Evolutionary conservation across 2,797 vertebrate genomes (phyloP).

Genomic region (Tragopan temminckii): DNA sequence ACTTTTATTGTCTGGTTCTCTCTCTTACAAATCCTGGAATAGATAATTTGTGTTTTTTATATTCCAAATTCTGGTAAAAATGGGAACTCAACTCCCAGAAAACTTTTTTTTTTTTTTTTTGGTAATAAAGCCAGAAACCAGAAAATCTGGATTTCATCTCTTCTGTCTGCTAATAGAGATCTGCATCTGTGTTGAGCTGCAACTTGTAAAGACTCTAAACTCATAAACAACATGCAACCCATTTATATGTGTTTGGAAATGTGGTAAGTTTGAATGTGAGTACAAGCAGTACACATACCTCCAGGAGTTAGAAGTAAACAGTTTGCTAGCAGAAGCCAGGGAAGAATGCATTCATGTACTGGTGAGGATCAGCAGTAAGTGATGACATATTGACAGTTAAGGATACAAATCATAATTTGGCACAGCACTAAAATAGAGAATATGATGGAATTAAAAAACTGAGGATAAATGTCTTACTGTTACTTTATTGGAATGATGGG

Average conservation of each 20-base stretch:
- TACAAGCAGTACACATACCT: conserved; percentile 22
- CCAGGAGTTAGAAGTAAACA: conserved; percentile 1
- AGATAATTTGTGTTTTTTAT: background rate
- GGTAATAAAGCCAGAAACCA: background rate
- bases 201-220: background rate
- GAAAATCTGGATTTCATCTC: background rate
- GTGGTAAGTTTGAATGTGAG: background rate
- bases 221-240: conserved; percentile 3
- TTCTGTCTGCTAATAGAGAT: background rate
- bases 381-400: conserved; percentile 70
- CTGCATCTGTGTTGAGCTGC: conserved; percentile 6
- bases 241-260: conserved; percentile 26
- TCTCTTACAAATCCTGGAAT: background rate
- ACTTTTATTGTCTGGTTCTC: background rate
- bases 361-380: conserved; percentile 40
- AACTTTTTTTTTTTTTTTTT: background rate
- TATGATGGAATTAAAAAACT: conserved; percentile 50
- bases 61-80: background rate
- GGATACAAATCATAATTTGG: conserved; percentile 44
- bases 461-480: conserved; percentile 73
- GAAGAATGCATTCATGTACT: background rate
- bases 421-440: conserved; percentile 53
- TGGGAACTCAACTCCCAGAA: background rate
- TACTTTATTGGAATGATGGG: conserved; percentile 70
- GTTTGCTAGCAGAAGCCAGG: conserved; percentile 18